Evolutionary conservation across 1,140 invertebrate species (phyloP).

Genomic region (Drosophila auraria): DNA sequence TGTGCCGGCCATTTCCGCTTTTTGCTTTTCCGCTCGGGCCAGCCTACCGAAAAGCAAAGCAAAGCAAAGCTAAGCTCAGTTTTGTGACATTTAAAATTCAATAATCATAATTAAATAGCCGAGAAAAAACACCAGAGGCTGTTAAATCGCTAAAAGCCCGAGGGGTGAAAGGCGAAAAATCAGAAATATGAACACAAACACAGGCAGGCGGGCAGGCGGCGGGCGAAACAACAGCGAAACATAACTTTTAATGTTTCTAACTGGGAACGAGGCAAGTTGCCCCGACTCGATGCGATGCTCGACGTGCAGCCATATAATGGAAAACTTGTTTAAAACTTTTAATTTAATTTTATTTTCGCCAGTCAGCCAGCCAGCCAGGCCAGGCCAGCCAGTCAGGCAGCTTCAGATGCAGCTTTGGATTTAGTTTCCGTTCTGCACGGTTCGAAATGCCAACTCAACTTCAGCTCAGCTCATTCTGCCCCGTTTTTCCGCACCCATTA

Average conservation of each 20-base stretch:
- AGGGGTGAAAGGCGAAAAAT: conserved; percentile 28
- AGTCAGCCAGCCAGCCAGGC: conserved; percentile 19
- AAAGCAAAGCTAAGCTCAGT: conserved; percentile 16
- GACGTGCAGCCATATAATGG: conserved; percentile 65
- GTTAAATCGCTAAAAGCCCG: conserved; percentile 33
- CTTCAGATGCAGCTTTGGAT: conserved; percentile 44
- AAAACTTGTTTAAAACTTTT: conserved; percentile 82
- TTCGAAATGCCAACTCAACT: conserved; percentile 29
- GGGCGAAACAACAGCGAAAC: conserved; percentile 29
- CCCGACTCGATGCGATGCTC: conserved; percentile 26
- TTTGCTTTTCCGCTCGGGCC: background rate
- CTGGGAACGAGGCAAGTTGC: conserved; percentile 59
- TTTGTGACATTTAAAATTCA: conserved; percentile 73
- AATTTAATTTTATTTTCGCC: conserved; percentile 80
- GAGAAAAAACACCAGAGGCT: conserved; percentile 25
- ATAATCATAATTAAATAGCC: conserved; percentile 76
- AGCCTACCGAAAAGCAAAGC: background rate
- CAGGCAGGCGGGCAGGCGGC: background rate
- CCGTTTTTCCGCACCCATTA: conserved; percentile 25
- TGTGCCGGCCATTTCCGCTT: conserved; percentile 35
- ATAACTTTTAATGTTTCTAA: conserved; percentile 78
- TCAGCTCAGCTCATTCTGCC: background rate
- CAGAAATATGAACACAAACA: conserved; percentile 52
- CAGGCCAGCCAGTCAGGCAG: background rate
- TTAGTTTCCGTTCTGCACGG: conserved; percentile 39